Evolutionary conservation across 2,113 vertebrate species (phyloP).

Genomic region (Taurulus bubalis): DNA sequence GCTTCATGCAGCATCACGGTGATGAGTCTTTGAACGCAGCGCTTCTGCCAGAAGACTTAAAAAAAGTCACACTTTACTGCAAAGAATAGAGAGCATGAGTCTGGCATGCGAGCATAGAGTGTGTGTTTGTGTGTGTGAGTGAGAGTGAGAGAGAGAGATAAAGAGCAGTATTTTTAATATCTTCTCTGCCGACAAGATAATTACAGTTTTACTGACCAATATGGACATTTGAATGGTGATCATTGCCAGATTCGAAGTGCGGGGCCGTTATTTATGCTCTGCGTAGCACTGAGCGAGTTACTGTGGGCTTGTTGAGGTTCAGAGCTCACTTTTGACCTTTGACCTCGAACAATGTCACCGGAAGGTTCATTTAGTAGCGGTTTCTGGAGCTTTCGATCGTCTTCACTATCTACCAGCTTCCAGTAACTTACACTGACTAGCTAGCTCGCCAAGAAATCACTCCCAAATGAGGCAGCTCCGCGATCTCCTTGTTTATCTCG

Average conservation of each 20-base stretch:
- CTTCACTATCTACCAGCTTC: not conserved
- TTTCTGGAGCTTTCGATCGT: not conserved
- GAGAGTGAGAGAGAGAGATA: not conserved
- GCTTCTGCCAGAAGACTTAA: slow-evolving; percentile 15
- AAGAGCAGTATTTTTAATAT: not conserved
- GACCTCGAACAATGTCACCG: not conserved
- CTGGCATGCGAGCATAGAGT: not conserved
- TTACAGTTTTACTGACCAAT: not conserved
- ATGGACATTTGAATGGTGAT: not conserved
- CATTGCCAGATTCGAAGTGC: not conserved
- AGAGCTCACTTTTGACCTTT: not conserved
- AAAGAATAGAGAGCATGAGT: not conserved
- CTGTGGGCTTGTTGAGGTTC: not conserved
- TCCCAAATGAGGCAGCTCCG: not conserved
- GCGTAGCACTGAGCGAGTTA: not conserved
- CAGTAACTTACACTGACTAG: not conserved
- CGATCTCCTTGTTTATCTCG: not conserved
- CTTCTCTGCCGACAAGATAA: not conserved
- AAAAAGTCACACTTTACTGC: slow-evolving; percentile 27
- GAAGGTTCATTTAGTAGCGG: not conserved
- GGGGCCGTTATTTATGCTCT: not conserved
- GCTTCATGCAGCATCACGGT: slow-evolving; percentile 33
- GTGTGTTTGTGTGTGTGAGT: not conserved
- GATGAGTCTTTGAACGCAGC: slow-evolving; percentile 27
- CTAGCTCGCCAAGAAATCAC: not conserved